Evolutionary conservation across 2,113 vertebrate species (phyloP).

Genomic region (Cephalopholis sonnerati): DNA sequence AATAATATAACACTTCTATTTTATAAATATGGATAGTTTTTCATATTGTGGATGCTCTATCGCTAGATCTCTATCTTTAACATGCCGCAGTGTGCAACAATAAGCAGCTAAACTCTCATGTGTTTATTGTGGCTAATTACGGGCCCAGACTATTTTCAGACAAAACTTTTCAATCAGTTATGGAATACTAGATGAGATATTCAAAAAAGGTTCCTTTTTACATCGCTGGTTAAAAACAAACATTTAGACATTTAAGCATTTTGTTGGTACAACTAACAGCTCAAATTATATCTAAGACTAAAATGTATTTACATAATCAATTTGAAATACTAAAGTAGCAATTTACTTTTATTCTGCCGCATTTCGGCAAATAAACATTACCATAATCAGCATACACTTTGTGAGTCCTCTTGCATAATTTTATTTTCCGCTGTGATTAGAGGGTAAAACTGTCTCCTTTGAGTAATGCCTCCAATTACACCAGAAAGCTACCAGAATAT

Average conservation of each 20-base stretch:
- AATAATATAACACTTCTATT: neutral
- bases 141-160: neutral
- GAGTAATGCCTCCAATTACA: neutral
- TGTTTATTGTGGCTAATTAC: neutral
- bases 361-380: neutral
- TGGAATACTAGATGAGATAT: neutral
- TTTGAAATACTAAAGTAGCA: neutral
- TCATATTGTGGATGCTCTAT: neutral
- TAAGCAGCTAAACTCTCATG: neutral
- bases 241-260: neutral
- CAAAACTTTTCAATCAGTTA: neutral
- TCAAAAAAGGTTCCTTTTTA: neutral
- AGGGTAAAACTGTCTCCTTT: neutral
- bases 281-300: neutral
- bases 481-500: neutral
- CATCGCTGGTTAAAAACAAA: neutral
- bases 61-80: neutral
- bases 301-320: conserved; percentile 2
- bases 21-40: too few relatives aligned
- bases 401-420: too few relatives aligned
- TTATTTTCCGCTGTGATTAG: neutral
- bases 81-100: neutral
- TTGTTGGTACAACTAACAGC: neutral
- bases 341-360: neutral
- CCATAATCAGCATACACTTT: neutral